Percentiles rank a stretch among this genome's conserved stretches.
phyloP scores from a whole-genome alignment of 2,113 vertebrate species.

The Caretta caretta region DNA sequence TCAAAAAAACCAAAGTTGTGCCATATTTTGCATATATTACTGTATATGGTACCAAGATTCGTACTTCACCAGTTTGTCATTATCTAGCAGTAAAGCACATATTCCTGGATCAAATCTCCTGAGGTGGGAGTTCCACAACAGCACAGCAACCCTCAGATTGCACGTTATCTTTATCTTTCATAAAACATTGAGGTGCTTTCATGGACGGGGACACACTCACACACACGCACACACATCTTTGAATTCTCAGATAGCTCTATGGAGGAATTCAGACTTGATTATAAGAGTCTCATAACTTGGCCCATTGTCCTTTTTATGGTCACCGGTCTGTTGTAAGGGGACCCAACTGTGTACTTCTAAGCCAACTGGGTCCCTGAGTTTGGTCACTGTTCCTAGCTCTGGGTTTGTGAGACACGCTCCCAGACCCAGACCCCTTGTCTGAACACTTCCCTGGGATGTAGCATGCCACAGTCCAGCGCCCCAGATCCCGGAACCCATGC shows the following conservation, averaged over 20 bases:
- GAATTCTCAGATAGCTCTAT: background rate
- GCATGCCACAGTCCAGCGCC: background rate
- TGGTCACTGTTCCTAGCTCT: background rate
- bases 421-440: background rate
- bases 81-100: background rate
- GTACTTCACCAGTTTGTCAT: background rate
- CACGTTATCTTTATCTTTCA: background rate
- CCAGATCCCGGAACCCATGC: background rate
- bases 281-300: background rate
- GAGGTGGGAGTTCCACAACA: background rate
- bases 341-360: background rate
- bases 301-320: background rate
- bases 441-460: background rate
- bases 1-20: background rate
- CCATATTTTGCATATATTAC: background rate
- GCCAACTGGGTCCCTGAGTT: background rate
- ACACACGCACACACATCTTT: too few relatives aligned
- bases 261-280: background rate
- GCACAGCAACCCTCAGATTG: background rate
- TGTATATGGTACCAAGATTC: background rate
- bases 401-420: background rate
- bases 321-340: background rate
- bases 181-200: background rate
- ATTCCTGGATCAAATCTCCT: background rate
- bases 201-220: too few relatives aligned